Evolutionary conservation across 2,113 vertebrate species (phyloP).

Genomic region (Sinocyclocheilus rhinocerous): DNA sequence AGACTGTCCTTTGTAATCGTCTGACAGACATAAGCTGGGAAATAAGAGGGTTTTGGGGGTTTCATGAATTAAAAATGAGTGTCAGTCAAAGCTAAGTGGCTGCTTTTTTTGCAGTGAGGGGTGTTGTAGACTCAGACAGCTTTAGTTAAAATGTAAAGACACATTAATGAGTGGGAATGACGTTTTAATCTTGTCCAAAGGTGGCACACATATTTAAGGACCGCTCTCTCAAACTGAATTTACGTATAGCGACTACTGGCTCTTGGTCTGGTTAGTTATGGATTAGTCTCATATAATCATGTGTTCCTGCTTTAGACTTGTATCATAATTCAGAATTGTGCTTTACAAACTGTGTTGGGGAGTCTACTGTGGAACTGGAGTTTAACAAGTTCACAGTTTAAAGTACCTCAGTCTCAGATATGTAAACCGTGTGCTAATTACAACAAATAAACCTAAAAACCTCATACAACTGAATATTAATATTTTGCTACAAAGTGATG

Average conservation of each 20-base stretch:
- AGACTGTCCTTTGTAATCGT: conserved; percentile 98
- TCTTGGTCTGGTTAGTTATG: background rate
- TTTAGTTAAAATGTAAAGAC: background rate
- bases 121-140: background rate
- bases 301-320: background rate
- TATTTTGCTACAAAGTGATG: background rate
- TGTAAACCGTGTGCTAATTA: background rate
- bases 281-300: background rate
- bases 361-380: background rate
- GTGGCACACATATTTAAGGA: background rate
- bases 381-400: background rate
- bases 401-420: background rate
- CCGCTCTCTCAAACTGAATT: background rate
- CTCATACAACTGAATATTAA: background rate
- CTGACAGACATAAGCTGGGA: conserved; percentile 79
- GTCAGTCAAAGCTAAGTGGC: conserved; percentile 96
- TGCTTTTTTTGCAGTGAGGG: conserved; percentile 30
- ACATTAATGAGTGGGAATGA: conserved; percentile 12
- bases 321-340: background rate
- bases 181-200: background rate
- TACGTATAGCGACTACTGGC: background rate
- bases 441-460: background rate
- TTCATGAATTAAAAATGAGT: conserved; percentile 96
- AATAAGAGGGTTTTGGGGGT: conserved; percentile 88
- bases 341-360: background rate